Evolutionary conservation across 2,888 invertebrate species (phyloP), one percentile per base, ranked within the genome.

Genomic region (Epistrophella euchroma): DNA sequence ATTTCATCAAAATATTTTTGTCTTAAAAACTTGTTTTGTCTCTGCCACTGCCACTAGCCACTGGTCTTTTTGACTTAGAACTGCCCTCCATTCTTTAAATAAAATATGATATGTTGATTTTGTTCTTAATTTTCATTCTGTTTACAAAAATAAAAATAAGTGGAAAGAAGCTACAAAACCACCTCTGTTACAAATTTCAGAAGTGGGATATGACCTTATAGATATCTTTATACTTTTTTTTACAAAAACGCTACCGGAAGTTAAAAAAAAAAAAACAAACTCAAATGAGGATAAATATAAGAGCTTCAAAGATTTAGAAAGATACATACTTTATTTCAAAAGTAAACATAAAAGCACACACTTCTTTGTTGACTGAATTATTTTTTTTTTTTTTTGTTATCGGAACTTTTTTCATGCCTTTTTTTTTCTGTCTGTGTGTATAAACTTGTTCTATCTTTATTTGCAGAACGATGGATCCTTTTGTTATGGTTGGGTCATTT

Each of bases 291-390:
- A 77, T 35, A 47, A 28, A 35, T 47, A 73, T 40, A 40, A 13
- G 19, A 77, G 71, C 77, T 66, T 50, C 43, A 55, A 40, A 72
- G 70, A 66, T 72, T 64, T 74, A 78, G n/a, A 68, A 52, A 50
- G 52, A 68, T 68, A 68, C 37, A 68, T 68, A 68, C 37, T 71
- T 78, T 73, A 52, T 43, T 62, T 25, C 43, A 52, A 70, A 68
- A 78, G 68, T 60, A 70, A 40, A 77, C 81, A 85, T 72, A 73
- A 72, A 55, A 35, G 40, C 52, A 72, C 52, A 72, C 72, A 68
- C 47, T 68, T 68, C 66, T 64, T 43, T 77, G 76, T 68, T 76
- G 80, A 73, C 55, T 85, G 35, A 70, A 68, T 84, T 68, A 60
- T 43, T 79, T 84, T 75, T 72, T n/a, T n/a, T n/a, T n/a, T n/a